Base-by-base conservation (phyloP, 2,888 invertebrate species). In the Homarus gammarus region DNA sequence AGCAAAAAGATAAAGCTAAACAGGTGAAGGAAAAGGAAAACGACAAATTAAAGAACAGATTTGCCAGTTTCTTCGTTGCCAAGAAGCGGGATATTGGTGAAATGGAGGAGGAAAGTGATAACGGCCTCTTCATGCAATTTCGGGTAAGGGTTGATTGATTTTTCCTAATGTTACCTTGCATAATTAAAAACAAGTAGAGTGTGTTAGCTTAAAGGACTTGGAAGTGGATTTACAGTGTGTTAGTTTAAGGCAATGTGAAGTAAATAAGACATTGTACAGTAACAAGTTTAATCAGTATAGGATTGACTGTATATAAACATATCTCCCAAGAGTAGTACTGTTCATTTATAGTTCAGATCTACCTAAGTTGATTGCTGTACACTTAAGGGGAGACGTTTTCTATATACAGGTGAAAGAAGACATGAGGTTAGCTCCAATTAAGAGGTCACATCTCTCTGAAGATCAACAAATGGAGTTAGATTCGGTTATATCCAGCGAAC, bases 391-490 rank as follows among this genome's bases (percentile, higher is more conserved):
- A n/a, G n/a, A n/a, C n/a, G n/a, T n/a, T n/a, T n/a, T n/a, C n/a
- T 49, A 93, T 82, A 94, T 95, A 92, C 93, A 95, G 93, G 94
- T 98, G 3, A 98, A 98, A 94, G 96, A 95, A 61, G 97, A 97
- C 93, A 98, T 99, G 98, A 96, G 96, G 93, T 93, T 99, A 90
- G 98, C 99, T 1, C 97, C 97, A 0, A 93, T 95, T 3, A 94
- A 94, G 27, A 95, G 98, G 92, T 93, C 93, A 18, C 94, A 87
- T 8, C 89, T 97, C 22, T 94, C 94, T 12, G 93, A 94, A 15
- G 94, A 95, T 5, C 95, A 95, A 82, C 96, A 95, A 93, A 92
- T 93, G 2, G 92, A 93, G 27, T 94, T 97, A 84, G 96, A 96
- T 89, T 93, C 93, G 33, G 93, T 94, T 5, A 92, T 96, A 40